Conservation (phyloP, 1,140 invertebrate species). For the Drosophila auraria region DNA sequence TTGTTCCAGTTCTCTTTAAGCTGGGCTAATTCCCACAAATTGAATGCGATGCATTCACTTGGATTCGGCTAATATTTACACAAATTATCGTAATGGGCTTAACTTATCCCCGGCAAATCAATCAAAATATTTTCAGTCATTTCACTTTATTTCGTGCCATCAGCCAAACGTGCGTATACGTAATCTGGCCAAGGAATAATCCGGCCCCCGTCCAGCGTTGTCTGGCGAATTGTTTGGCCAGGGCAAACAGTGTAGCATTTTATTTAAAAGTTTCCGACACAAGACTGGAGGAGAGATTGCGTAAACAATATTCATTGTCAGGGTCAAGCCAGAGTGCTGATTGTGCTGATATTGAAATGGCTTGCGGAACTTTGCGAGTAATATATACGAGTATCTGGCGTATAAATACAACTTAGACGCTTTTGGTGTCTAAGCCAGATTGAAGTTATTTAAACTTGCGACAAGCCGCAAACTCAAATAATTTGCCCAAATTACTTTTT, state of each 20-base stretch:
- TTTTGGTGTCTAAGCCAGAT: conserved; percentile 57
- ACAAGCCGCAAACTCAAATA: conserved; percentile 77
- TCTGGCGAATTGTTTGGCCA: conserved; percentile 52
- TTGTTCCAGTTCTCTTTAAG: conserved; percentile 19
- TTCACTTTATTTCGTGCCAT: conserved; percentile 40
- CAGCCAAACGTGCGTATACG: conserved; percentile 67
- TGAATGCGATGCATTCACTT: conserved; percentile 24
- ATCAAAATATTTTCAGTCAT: conserved; percentile 55
- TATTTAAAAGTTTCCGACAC: conserved; percentile 43
- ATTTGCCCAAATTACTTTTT: conserved; percentile 80
- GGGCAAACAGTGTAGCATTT: conserved; percentile 56
- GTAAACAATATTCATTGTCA: conserved; percentile 71
- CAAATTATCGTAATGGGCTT: conserved; percentile 49
- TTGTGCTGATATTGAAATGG: conserved; percentile 72
- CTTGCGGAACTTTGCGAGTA: conserved; percentile 65
- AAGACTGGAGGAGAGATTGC: conserved; percentile 26
- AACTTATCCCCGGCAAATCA: conserved; percentile 35
- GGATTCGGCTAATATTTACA: conserved; percentile 24
- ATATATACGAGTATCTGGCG: conserved; percentile 22
- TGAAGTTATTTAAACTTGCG: conserved; percentile 81
- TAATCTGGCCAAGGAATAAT: conserved; percentile 52
- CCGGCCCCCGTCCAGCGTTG: conserved; percentile 21
- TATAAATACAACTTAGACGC: conserved; percentile 62
- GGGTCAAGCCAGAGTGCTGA: conserved; percentile 62
- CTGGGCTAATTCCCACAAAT: conserved; percentile 19